phyloP scores from a whole-genome alignment of 2,797 vertebrate genomes.

The Gymnothorax reevesii region DNA sequence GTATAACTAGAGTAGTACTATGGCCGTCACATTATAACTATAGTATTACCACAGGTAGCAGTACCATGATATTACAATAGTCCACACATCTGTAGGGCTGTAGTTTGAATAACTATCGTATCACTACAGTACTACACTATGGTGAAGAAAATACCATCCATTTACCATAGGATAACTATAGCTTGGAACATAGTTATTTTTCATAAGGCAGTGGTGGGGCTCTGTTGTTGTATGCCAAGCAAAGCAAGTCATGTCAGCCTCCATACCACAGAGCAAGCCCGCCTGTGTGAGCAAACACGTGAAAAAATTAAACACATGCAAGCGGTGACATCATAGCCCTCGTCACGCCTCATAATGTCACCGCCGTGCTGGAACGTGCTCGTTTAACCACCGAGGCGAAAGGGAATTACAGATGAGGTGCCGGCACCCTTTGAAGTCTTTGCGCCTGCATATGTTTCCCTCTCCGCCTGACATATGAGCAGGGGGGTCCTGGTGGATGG shows the following conservation, averaged over 20 bases:
- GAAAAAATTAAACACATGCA: background rate
- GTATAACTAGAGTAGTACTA: too few relatives aligned
- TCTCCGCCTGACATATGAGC: background rate
- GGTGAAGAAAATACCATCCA: too few relatives aligned
- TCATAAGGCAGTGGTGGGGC: too few relatives aligned
- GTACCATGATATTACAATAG: too few relatives aligned
- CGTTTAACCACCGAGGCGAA: background rate
- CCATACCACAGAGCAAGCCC: background rate
- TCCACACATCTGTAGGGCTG: too few relatives aligned
- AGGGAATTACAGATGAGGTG: background rate
- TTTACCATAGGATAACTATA: too few relatives aligned
- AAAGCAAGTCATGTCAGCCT: background rate
- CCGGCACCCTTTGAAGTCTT: slow-evolving; percentile 3
- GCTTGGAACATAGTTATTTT: background rate
- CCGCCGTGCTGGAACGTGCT: background rate
- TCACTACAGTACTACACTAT: too few relatives aligned
- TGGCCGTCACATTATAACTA: too few relatives aligned
- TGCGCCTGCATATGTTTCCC: background rate
- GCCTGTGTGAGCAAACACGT: background rate
- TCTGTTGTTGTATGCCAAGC: background rate
- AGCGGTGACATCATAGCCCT: background rate
- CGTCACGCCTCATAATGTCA: background rate
- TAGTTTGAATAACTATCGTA: too few relatives aligned
- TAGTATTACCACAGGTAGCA: too few relatives aligned
- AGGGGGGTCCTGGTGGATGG: background rate